A percentile compares a stretch with the other conserved stretches of the same genome.
Evolutionary conservation across 2,888 invertebrate genomes (phyloP).

Genomic region (Notodonta ziczac): DNA sequence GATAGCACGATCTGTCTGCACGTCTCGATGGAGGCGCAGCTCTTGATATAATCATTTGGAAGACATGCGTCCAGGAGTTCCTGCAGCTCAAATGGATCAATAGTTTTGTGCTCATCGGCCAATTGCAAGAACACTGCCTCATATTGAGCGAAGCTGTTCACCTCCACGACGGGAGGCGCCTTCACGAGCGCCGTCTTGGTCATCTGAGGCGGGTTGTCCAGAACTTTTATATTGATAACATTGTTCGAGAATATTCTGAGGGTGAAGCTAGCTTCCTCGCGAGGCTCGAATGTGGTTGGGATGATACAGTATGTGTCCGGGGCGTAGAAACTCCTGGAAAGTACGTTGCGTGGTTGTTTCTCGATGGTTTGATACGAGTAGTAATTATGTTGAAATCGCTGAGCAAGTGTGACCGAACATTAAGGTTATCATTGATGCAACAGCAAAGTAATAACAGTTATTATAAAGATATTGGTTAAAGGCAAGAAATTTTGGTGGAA

Average conservation of each 20-base stretch:
- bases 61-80: constrained; percentile 95
- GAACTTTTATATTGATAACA: constrained; percentile 89
- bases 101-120: constrained; percentile 95
- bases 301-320: constrained; percentile 93
- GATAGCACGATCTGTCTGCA: constrained; percentile 95
- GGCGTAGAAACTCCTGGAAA: constrained; percentile 90
- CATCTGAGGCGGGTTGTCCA: constrained; percentile 88
- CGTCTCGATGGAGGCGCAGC: constrained; percentile 96
- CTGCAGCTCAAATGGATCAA: constrained; percentile 95
- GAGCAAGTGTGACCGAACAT: not conserved
- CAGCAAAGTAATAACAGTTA: too few species aligned
- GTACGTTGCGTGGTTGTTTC: not conserved
- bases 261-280: constrained; percentile 95
- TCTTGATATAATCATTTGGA: constrained; percentile 97
- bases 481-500: too few species aligned
- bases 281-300: constrained; percentile 96
- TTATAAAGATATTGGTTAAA: too few species aligned
- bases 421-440: too few species aligned
- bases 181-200: constrained; percentile 90
- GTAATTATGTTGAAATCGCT: not conserved
- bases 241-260: constrained; percentile 92
- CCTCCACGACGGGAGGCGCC: constrained; percentile 88
- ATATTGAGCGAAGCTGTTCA: constrained; percentile 92
- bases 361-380: constrained; percentile 3
- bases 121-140: constrained; percentile 95